phyloP scores from a whole-genome alignment of 2,113 vertebrate species.

The Prionailurus viverrinus region DNA sequence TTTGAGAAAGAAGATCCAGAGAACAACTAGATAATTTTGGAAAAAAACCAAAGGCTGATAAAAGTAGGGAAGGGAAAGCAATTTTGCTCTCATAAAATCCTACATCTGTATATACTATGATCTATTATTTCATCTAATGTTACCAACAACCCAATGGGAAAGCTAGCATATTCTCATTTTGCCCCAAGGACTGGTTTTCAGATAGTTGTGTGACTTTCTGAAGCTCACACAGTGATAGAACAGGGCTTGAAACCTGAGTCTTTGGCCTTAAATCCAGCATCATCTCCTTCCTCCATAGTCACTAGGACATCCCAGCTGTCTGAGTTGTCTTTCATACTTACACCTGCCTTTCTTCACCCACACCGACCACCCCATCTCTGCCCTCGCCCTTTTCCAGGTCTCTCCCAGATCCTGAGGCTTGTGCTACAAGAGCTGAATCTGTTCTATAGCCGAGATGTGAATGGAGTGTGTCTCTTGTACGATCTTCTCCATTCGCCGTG shows the following conservation, averaged over 20 bases:
- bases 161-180: not conserved
- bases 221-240: not conserved
- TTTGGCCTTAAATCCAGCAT: not conserved
- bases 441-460: constrained; percentile 90
- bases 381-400: constrained; percentile 83
- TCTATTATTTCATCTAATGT: not conserved
- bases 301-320: rapidly evolving
- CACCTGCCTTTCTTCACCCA: not conserved
- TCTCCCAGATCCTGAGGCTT: constrained; percentile 91
- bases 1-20: not conserved
- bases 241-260: not conserved
- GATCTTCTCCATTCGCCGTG: constrained; percentile 92
- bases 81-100: not conserved
- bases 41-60: not conserved
- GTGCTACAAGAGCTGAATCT: constrained; percentile 91
- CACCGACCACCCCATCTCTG: not conserved
- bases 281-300: not conserved
- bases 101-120: not conserved
- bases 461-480: constrained; percentile 90
- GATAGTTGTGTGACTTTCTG: not conserved
- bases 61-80: not conserved
- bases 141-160: not conserved
- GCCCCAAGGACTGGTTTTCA: not conserved
- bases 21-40: not conserved
- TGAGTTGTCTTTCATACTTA: too few species aligned